Conservation (phyloP, 2,888 invertebrate genomes). For the Leptinotarsa tumamoca region DNA sequence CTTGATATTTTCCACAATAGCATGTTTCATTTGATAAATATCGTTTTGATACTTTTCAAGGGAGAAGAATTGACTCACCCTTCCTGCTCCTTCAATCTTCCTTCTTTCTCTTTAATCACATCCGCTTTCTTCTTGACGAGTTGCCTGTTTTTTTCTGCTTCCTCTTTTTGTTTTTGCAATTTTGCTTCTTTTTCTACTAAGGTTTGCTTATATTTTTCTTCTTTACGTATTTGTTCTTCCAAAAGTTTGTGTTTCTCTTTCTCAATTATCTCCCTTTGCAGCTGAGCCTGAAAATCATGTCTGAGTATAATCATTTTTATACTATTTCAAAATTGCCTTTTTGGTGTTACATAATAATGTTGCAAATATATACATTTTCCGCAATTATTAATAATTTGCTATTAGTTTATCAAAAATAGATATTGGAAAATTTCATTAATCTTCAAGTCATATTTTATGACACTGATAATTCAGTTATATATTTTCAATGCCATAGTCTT, state of each 20-base stretch:
- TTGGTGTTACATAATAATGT: no score
- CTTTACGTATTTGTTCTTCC: constrained; percentile 65
- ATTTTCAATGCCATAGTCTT: no score
- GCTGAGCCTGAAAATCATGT: constrained; percentile 57
- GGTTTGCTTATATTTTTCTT: constrained; percentile 59
- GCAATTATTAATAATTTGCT: no score
- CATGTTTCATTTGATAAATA: background rate
- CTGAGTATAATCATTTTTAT: no score
- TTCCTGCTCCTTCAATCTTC: constrained; percentile 38
- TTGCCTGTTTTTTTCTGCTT: constrained; percentile 65
- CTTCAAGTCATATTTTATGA: no score
- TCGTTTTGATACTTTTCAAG: background rate
- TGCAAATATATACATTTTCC: no score
- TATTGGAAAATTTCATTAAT: no score
- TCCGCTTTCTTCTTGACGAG: constrained; percentile 67
- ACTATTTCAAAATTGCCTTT: no score
- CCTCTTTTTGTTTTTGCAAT: constrained; percentile 66
- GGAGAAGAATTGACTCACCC: background rate
- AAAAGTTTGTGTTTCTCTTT: constrained; percentile 50
- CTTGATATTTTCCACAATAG: background rate
- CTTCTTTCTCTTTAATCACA: constrained; percentile 64
- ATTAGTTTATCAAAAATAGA: no score
- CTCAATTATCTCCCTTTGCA: constrained; percentile 67
- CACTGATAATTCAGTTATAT: no score
- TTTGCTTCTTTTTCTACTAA: constrained; percentile 63